These are phyloP conservation scores for Caenorhabditis wallacei DNA, from an alignment of 2,888 invertebrate species.

Conservation along the genomic window DNA sequence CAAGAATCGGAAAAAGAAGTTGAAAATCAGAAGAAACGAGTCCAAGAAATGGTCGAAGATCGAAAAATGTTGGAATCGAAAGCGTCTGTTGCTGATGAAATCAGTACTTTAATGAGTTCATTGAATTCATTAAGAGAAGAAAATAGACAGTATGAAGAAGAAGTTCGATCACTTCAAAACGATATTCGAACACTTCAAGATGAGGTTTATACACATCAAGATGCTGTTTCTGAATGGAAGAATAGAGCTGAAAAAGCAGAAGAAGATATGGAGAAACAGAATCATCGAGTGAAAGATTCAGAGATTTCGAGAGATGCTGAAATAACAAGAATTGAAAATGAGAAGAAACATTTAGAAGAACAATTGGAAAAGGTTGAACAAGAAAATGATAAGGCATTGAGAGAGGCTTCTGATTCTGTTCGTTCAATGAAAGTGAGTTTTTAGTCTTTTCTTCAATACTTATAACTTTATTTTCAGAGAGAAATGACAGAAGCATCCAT, in stretches of 20 bases:
- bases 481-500: slow-evolving; percentile 56
- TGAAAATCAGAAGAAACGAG: slow-evolving; percentile 23
- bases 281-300: slow-evolving; percentile 3
- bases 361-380: slow-evolving; percentile 14
- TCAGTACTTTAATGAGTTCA: slow-evolving; percentile 75
- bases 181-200: slow-evolving; percentile 63
- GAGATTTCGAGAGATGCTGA: not conserved
- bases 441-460: not conserved
- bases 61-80: slow-evolving; percentile 50
- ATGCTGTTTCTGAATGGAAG: slow-evolving; percentile 63
- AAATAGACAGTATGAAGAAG: slow-evolving; percentile 60
- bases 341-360: slow-evolving; percentile 52
- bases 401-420: slow-evolving; percentile 32
- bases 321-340: slow-evolving; percentile 22
- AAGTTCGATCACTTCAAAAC: slow-evolving; percentile 48
- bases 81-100: slow-evolving; percentile 75
- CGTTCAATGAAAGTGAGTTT: slow-evolving; percentile 24
- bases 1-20: slow-evolving; percentile 28
- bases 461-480: slow-evolving; percentile 17
- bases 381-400: slow-evolving; percentile 22
- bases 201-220: slow-evolving; percentile 63
- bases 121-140: slow-evolving; percentile 71
- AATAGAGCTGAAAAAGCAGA: slow-evolving; percentile 51
- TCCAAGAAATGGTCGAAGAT: slow-evolving; percentile 46
- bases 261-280: slow-evolving; percentile 19